phyloP scores from a whole-genome alignment of 1,140 invertebrate species.

The Pseudachorutes palmiensis region DNA sequence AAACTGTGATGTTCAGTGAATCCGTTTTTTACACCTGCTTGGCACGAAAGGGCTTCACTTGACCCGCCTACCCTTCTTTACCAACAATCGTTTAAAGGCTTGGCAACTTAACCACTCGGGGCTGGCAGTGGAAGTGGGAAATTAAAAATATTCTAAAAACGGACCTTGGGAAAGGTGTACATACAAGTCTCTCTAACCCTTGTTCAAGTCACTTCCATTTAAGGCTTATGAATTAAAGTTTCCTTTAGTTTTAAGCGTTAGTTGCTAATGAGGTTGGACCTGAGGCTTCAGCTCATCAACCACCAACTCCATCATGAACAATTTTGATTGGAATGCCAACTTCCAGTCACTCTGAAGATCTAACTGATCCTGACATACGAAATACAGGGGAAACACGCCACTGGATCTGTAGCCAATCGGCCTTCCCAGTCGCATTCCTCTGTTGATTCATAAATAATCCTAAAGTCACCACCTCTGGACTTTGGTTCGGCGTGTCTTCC shows the following conservation, averaged over 20 bases:
- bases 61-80: not conserved
- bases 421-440: too few species aligned
- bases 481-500: too few species aligned
- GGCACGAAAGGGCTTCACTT: not conserved
- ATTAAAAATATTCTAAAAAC: too few species aligned
- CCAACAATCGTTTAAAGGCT: not conserved
- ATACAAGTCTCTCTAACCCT: too few species aligned
- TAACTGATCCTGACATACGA: not conserved
- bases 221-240: too few species aligned
- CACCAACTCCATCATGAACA: not conserved
- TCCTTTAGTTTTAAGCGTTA: not conserved
- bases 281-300: not conserved
- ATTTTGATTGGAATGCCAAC: constrained; percentile 7
- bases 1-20: not conserved
- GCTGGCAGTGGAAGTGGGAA: too few species aligned
- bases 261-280: not conserved
- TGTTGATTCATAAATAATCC: too few species aligned
- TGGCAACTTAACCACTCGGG: not conserved
- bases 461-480: too few species aligned
- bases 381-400: not conserved
- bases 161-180: too few species aligned
- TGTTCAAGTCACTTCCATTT: too few species aligned
- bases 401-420: not conserved
- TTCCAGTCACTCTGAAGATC: not conserved
- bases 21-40: constrained; percentile 7